Evolutionary conservation across 35 echinoderm and acorn worm species (phyloP).

Genomic region (Amphiura filiformis): DNA sequence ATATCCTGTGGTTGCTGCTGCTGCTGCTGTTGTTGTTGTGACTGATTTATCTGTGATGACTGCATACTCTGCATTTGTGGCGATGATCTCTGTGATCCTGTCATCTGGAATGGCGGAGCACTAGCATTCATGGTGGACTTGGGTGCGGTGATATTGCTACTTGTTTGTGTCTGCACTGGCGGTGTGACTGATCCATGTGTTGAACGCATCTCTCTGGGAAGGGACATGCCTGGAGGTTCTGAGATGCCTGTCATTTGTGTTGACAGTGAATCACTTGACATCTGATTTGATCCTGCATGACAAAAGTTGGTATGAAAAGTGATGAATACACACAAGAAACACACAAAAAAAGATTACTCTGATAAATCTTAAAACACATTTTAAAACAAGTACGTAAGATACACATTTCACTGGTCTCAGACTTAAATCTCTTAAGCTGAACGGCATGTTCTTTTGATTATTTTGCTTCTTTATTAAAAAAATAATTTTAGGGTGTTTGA

Average conservation of each 20-base stretch:
- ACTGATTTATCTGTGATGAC: not conserved
- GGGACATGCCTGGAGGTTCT: not conserved
- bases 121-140: conserved; percentile 95
- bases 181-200: not conserved
- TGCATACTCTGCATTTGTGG: conserved; percentile 29
- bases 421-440: no score
- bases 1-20: not conserved
- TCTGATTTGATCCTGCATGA: conserved; percentile 28
- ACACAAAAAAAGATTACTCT: not conserved
- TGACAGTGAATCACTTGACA: conserved; percentile 20
- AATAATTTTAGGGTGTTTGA: no score
- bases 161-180: conserved; percentile 5
- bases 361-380: no score
- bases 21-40: no score
- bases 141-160: conserved; percentile 8
- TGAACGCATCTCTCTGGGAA: not conserved
- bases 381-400: no score
- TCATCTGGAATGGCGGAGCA: conserved; percentile 83
- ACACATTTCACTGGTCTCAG: no score
- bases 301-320: not conserved
- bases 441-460: no score
- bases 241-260: conserved; percentile 8
- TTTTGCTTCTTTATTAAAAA: no score
- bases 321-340: not conserved
- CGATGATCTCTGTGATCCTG: conserved; percentile 57